These are phyloP conservation scores for Ormyrus rosae DNA, from an alignment of 2,888 invertebrate genomes.

Conservation along the genomic window DNA sequence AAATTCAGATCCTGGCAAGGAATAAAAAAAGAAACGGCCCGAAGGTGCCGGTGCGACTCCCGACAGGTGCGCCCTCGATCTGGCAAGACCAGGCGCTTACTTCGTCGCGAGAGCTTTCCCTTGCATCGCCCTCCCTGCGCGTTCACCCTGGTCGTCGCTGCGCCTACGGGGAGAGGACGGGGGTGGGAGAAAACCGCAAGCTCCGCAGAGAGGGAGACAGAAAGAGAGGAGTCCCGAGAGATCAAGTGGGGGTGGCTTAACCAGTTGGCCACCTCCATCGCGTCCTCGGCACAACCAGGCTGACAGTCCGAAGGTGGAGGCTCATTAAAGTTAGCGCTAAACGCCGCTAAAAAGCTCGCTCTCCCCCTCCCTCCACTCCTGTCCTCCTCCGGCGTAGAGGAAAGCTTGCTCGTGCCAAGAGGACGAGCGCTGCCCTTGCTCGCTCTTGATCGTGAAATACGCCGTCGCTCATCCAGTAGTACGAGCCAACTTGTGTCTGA, in stretches of 20 bases:
- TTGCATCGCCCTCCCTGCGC: slow-evolving; percentile 45
- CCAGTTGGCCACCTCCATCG: slow-evolving; percentile 69
- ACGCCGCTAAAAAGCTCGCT: not conserved
- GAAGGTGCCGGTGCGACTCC: slow-evolving; percentile 54
- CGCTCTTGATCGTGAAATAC: slow-evolving; percentile 24
- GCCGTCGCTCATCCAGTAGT: slow-evolving; percentile 17
- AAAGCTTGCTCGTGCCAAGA: slow-evolving; percentile 13
- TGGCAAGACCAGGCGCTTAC: slow-evolving; percentile 67
- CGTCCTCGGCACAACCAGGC: slow-evolving; percentile 69
- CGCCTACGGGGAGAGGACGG: not conserved
- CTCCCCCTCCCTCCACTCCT: not conserved
- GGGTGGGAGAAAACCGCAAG: not conserved
- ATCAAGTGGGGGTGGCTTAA: slow-evolving; percentile 67
- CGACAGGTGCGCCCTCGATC: slow-evolving; percentile 65
- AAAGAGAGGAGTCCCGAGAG: not conserved
- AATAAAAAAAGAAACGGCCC: no score
- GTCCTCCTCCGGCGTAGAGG: not conserved
- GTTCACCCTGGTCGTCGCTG: slow-evolving; percentile 35
- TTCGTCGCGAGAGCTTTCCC: slow-evolving; percentile 65
- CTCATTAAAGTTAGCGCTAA: slow-evolving; percentile 51
- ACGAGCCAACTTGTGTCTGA: slow-evolving; percentile 33
- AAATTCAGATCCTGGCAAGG: no score
- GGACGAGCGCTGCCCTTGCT: slow-evolving; percentile 27
- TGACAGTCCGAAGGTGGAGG: slow-evolving; percentile 68
- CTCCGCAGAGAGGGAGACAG: slow-evolving; percentile 26